A percentile compares a stretch with the other conserved stretches of the same genome.
phyloP scores from a whole-genome alignment of 2,888 invertebrate species.

The Camptogramma bilineatum region DNA sequence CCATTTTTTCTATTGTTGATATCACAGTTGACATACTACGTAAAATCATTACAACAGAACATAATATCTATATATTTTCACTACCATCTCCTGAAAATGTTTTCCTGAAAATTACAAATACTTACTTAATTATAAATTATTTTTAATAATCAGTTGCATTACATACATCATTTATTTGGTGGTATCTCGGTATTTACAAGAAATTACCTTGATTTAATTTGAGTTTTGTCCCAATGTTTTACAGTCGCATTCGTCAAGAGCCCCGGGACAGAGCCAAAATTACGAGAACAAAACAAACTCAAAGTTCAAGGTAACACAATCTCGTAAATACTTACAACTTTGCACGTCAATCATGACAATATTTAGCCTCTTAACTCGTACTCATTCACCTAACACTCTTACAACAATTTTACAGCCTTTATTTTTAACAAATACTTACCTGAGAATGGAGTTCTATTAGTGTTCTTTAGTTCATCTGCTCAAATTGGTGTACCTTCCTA shows the following conservation, averaged over 20 bases:
- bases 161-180: constrained; percentile 2
- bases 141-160: background rate
- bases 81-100: too few relatives aligned
- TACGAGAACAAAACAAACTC: constrained; percentile 33
- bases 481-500: background rate
- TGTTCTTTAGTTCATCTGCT: background rate
- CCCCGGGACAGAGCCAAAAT: constrained; percentile 33
- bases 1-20: background rate
- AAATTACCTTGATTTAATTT: constrained; percentile 23
- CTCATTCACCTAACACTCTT: background rate
- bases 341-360: background rate
- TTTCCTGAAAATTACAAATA: background rate
- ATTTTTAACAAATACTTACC: background rate
- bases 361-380: background rate
- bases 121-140: too few relatives aligned
- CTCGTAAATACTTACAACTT: constrained; percentile 28
- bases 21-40: background rate
- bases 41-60: background rate
- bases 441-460: background rate
- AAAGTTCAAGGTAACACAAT: constrained; percentile 37
- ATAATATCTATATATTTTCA: too few relatives aligned
- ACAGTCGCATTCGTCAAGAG: constrained; percentile 33
- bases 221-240: constrained; percentile 25
- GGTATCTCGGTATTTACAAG: constrained; percentile 25
- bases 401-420: background rate